Conservation (phyloP, 2,797 vertebrate genomes). For the Threskiornis aethiopicus region DNA sequence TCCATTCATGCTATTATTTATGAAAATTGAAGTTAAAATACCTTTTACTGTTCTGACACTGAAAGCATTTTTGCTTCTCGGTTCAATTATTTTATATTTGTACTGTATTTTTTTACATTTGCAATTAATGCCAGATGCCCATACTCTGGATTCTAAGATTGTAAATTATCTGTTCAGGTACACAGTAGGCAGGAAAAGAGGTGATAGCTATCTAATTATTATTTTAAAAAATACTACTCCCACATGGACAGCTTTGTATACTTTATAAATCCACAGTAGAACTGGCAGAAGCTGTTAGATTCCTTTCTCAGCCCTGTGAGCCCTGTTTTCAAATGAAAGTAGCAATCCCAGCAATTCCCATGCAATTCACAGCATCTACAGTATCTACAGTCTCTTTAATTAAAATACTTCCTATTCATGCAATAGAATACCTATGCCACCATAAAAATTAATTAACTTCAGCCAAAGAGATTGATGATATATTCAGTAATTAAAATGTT, state of each 20-base stretch:
- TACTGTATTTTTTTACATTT: neutral
- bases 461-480: slow-evolving; percentile 63
- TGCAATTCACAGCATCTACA: slow-evolving; percentile 73
- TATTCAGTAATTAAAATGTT: slow-evolving; percentile 73
- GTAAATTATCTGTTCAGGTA: neutral
- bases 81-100: neutral
- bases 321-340: neutral
- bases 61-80: neutral
- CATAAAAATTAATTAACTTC: slow-evolving; percentile 81
- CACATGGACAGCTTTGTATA: neutral
- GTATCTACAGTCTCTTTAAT: slow-evolving; percentile 77
- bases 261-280: neutral
- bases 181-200: neutral
- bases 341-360: slow-evolving; percentile 47
- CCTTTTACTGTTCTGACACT: neutral
- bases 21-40: neutral
- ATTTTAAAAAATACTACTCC: neutral
- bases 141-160: neutral
- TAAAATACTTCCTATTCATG: slow-evolving; percentile 76
- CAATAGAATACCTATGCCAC: slow-evolving; percentile 15
- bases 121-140: neutral
- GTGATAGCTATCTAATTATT: neutral
- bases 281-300: neutral
- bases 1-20: neutral
- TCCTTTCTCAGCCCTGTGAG: neutral